Percentiles rank a stretch among this genome's conserved stretches.
These are phyloP conservation scores for Trachelus troglodyta DNA, from an alignment of 2,888 invertebrate genomes.

Conservation along the genomic window DNA sequence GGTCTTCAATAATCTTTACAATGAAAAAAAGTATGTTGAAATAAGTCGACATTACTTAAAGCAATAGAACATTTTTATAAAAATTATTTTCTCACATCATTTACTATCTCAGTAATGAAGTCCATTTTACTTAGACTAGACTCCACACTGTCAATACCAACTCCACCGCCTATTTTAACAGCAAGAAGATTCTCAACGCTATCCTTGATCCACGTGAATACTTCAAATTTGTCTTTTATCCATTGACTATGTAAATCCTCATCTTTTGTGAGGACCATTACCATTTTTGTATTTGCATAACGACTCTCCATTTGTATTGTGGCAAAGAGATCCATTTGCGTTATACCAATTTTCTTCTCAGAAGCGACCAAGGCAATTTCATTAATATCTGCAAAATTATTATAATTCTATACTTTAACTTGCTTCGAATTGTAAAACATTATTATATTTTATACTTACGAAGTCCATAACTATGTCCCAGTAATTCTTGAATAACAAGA, in stretches of 20 bases:
- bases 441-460: slow-evolving; percentile 45
- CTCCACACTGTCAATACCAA: slow-evolving; percentile 21
- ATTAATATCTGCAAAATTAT: slow-evolving; percentile 46
- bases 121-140: slow-evolving; percentile 28
- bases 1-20: slow-evolving; percentile 27
- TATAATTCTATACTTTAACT: neutral
- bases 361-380: slow-evolving; percentile 54
- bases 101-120: slow-evolving; percentile 35
- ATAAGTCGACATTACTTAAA: neutral
- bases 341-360: slow-evolving; percentile 57
- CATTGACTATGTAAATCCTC: slow-evolving; percentile 55
- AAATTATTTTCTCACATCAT: slow-evolving; percentile 33
- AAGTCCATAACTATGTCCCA: slow-evolving; percentile 65
- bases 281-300: slow-evolving; percentile 57
- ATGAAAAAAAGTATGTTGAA: neutral
- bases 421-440: neutral
- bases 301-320: slow-evolving; percentile 59
- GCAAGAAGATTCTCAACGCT: slow-evolving; percentile 45
- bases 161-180: slow-evolving; percentile 29
- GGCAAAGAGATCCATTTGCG: slow-evolving; percentile 61
- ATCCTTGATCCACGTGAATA: slow-evolving; percentile 45
- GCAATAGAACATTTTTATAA: neutral
- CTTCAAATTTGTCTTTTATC: slow-evolving; percentile 52
- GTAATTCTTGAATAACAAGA: slow-evolving; percentile 59
- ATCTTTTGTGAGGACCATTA: slow-evolving; percentile 60